Percentiles rank a stretch among this genome's conserved stretches.
Evolutionary conservation across 2,888 invertebrate species (phyloP).

Genomic region (Spisula subtruncata): DNA sequence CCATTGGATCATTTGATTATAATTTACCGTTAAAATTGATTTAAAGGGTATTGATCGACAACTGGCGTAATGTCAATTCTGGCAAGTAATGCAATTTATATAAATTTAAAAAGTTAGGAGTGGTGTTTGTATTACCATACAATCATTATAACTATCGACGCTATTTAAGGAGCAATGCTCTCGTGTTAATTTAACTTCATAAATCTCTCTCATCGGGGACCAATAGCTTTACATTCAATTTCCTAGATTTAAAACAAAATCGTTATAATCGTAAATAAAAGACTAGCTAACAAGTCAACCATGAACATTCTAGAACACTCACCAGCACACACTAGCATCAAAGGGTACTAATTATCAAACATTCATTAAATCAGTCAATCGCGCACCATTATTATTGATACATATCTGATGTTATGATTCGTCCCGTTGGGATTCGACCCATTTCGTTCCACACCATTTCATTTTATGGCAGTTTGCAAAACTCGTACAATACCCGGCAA

Average conservation of each 20-base stretch:
- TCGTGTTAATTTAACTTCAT: neutral
- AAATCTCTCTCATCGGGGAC: neutral
- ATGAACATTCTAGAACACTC: slow-evolving; percentile 15
- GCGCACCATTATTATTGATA: neutral
- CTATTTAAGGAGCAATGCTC: too few relatives aligned
- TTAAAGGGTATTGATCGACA: too few relatives aligned
- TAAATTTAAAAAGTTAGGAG: too few relatives aligned
- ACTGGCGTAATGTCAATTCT: too few relatives aligned
- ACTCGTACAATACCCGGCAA: neutral
- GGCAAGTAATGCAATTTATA: too few relatives aligned
- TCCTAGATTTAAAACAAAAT: slow-evolving; percentile 16
- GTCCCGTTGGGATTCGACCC: slow-evolving; percentile 12
- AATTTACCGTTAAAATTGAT: too few relatives aligned
- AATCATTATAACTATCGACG: too few relatives aligned
- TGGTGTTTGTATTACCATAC: too few relatives aligned
- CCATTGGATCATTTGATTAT: too few relatives aligned
- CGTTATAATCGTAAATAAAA: neutral
- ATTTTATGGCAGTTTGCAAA: neutral
- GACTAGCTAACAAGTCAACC: neutral
- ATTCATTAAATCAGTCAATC: slow-evolving; percentile 7
- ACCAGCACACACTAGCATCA: neutral
- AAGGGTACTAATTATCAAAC: slow-evolving; percentile 21
- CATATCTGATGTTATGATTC: neutral
- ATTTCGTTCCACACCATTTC: neutral
- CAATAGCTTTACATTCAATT: neutral